Evolutionary conservation across 1,140 invertebrate species (phyloP), one percentile per base, ranked within the genome.

Genomic region (Pseudomyrmex sp.): DNA sequence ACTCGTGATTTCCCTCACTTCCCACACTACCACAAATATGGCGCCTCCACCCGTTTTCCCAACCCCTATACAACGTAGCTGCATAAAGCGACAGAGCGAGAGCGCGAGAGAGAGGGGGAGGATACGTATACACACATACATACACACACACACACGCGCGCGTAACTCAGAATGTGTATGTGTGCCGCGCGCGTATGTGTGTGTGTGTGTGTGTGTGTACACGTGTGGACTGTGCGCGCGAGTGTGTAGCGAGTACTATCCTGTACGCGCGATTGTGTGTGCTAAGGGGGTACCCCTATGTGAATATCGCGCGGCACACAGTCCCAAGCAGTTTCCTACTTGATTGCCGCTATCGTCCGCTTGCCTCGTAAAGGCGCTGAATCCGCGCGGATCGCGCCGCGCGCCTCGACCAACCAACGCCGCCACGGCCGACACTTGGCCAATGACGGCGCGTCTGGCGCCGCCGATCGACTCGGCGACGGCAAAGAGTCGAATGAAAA

Each of bases 281-380:
- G 89, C 90, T 88, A 89, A 89, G 90, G 92, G 91, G 90, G 85
- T 89, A 90, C 87, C 91, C 90, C 91, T 92, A 92, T 92, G 93
- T 93, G 94, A 94, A 94, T 94, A 94, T 93, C 93, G 89, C 91
- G 88, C 93, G 90, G 92, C 93, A 94, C 92, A 94, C 93, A 94
- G 92, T 93, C 93, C 93, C 93, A 93, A 94, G 93, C 93, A 94
- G 93, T 94, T 94, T 94, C 93, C 93, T 94, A 94, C 93, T 94
- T 94, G 94, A 94, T 94, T 94, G 94, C 93, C 93, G 93, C 93
- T 94, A 94, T 94, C 94, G 93, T 92, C 91, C 92, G 90, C 90
- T 88, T 89, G 85, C 82, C 87, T 87, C 86, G 91, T 87, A 91
- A 91, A 91, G 86, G 85, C 86, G 92, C 85, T 63, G 56, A 82